Percentiles rank a stretch among this genome's conserved stretches.
These are phyloP conservation scores for Cyanoliseus patagonus DNA, from an alignment of 2,113 vertebrate genomes.

Conservation along the genomic window DNA sequence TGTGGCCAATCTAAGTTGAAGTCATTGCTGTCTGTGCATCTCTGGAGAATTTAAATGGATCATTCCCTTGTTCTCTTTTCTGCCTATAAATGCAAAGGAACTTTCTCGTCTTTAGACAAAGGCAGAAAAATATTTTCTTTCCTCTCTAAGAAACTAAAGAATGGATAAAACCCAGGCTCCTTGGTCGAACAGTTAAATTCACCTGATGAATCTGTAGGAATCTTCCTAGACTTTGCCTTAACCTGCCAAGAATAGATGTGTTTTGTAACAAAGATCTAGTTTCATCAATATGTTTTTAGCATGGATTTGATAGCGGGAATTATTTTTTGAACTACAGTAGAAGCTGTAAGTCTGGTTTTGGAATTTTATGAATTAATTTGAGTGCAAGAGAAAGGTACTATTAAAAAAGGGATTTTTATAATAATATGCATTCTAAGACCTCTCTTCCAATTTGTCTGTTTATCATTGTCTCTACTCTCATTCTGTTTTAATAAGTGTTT, in stretches of 20 bases:
- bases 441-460: not conserved
- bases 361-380: not conserved
- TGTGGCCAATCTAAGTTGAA: not conserved
- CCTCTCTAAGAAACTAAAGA: not conserved
- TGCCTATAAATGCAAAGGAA: not conserved
- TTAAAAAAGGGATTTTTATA: not conserved
- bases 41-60: constrained; percentile 7
- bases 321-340: not conserved
- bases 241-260: not conserved
- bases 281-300: not conserved
- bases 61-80: not conserved
- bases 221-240: not conserved
- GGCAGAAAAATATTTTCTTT: not conserved
- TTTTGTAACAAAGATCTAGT: not conserved
- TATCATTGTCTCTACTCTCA: not conserved
- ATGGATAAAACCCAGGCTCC: not conserved
- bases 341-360: not conserved
- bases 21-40: not conserved
- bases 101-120: not conserved
- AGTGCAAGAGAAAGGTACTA: not conserved
- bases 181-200: rapidly evolving
- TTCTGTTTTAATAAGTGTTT: not conserved
- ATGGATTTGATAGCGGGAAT: not conserved
- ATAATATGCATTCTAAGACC: not conserved
- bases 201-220: not conserved